Base-by-base conservation (phyloP, 2,113 vertebrate species). In the Symphodus melops region DNA sequence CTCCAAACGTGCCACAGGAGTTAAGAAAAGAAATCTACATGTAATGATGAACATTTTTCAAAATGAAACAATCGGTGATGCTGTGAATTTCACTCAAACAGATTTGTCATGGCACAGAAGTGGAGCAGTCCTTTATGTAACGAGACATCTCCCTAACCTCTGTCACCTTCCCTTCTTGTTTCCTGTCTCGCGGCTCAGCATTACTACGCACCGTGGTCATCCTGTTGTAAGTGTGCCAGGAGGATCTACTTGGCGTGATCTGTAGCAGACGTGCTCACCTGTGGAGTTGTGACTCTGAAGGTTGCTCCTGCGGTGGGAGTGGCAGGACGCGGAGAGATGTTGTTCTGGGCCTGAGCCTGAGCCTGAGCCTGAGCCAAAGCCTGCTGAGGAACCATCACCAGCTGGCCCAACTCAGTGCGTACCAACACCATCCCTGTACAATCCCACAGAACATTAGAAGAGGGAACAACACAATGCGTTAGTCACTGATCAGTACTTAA, bases 371-470 rank as follows among this genome's bases (percentile, higher is more conserved):
- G 95, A 0, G 95, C 95, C 66, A 96, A 90, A 7, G 95, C 95
- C 86, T 96, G 95, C 91, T 97, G 96, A 23, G 95, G 95, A 83
- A 96, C 95, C 95, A 96, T 95, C 10, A 96, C 95, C 13, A 96
- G 91, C 84, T 97, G 95, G 1, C 95, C 96, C 19, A 95, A 79
- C 55, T 97, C 96, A 0, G 95, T 97, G 28, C 95, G 94, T 58
- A 97, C 95, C 89, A 97, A 80, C 19, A 96, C 94, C 96, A 96
- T 96, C 41, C 95, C 95, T 97, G 60, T 60, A 74, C 54, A 72
- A 70, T 52, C 54, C 41, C 53, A 66, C 14, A 28, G 53, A 28
- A 70, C 55, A 90, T 44, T 8, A 54, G 77, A 42, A 69, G 21
- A 44, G 17, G 5, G 59, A 33, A 72, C 20, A 52, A 28, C 4